A percentile compares a stretch with the other conserved stretches of the same genome.
Conservation (phyloP, 2,797 vertebrate genomes). For the Lagocephalus sceleratus region DNA sequence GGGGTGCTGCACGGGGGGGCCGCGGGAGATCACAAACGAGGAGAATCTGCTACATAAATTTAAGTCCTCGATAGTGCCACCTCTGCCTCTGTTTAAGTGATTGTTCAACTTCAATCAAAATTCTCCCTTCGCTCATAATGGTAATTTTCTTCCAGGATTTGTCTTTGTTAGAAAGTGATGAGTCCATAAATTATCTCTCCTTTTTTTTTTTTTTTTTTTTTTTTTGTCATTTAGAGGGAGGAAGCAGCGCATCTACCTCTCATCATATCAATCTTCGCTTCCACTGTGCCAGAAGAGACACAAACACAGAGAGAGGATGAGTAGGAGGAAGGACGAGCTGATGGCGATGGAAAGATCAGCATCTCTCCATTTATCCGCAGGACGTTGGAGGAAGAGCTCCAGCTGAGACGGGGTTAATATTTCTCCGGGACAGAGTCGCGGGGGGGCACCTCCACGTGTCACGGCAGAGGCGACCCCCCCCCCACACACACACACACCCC, state of each 20-base stretch:
- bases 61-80: conserved; percentile 56
- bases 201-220: conserved; percentile 19
- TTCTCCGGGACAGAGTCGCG: conserved; percentile 46
- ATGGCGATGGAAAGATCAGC: conserved; percentile 62
- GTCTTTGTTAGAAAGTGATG: conserved; percentile 50
- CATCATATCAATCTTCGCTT: conserved; percentile 68
- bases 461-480: conserved; percentile 28
- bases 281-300: conserved; percentile 62
- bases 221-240: conserved; percentile 42
- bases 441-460: conserved; percentile 46
- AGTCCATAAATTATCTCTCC: conserved; percentile 57
- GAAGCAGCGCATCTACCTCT: conserved; percentile 63
- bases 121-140: conserved; percentile 53
- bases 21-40: conserved; percentile 38
- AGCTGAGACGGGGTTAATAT: conserved; percentile 68
- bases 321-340: conserved; percentile 67
- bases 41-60: conserved; percentile 55
- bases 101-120: conserved; percentile 64
- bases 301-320: conserved; percentile 63
- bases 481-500: no score
- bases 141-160: conserved; percentile 56
- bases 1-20: conserved; percentile 26
- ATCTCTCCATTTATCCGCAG: conserved; percentile 61
- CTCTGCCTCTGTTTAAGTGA: conserved; percentile 55
- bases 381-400: conserved; percentile 61